A percentile compares a stretch with the other conserved stretches of the same genome.
These are phyloP conservation scores for Corythoichthys intestinalis DNA, from an alignment of 2,113 vertebrate species.

Conservation along the genomic window DNA sequence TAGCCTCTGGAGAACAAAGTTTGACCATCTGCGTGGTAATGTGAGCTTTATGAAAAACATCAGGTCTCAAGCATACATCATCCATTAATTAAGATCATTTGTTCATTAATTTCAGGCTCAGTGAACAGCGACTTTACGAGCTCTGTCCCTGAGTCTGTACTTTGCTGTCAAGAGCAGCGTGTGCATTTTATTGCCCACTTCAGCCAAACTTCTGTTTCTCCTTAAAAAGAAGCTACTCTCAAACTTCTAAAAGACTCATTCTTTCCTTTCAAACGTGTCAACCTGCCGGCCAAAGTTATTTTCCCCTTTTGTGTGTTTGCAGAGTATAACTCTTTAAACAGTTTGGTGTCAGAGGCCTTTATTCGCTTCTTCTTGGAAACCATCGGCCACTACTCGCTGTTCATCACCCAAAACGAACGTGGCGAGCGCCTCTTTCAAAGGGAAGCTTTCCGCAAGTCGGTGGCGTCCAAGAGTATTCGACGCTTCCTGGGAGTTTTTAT, in stretches of 20 bases:
- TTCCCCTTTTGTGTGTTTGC: constrained; percentile 38
- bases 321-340: constrained; percentile 95
- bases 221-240: not conserved
- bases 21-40: not conserved
- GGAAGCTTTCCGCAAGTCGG: constrained; percentile 96
- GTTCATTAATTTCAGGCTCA: constrained; percentile 10
- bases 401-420: constrained; percentile 90
- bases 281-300: not conserved
- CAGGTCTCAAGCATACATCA: not conserved
- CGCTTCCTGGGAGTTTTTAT: constrained; percentile 98
- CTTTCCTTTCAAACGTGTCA: constrained; percentile 6
- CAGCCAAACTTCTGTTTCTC: constrained; percentile 17
- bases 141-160: constrained; percentile 3
- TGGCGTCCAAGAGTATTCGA: constrained; percentile 96
- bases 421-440: constrained; percentile 91
- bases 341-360: constrained; percentile 95
- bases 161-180: constrained; percentile 14
- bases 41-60: not conserved
- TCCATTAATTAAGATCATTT: not conserved
- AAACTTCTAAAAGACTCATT: constrained; percentile 1
- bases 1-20: not conserved
- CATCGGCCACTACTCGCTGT: constrained; percentile 95
- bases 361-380: constrained; percentile 99
- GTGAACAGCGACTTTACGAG: constrained; percentile 7
- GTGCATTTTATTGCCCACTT: not conserved